These are phyloP conservation scores for Patella pellucida DNA, from an alignment of 2,888 invertebrate species.

Conservation along the genomic window DNA sequence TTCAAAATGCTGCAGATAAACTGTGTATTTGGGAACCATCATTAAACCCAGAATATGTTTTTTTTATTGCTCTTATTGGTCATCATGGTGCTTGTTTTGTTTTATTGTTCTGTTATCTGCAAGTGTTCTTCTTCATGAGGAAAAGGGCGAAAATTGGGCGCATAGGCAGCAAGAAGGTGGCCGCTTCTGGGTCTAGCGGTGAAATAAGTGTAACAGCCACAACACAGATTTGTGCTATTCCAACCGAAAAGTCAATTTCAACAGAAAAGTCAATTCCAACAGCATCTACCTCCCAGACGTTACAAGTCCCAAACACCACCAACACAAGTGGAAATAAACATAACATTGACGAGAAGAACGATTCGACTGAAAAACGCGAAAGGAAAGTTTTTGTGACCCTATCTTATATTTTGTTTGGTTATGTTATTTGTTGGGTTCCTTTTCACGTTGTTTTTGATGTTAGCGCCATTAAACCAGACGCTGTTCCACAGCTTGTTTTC, in stretches of 20 bases:
- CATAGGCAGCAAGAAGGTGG: background rate
- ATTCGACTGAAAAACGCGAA: constrained; percentile 21
- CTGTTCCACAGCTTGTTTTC: constrained; percentile 43
- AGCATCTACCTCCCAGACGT: too few relatives aligned
- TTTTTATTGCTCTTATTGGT: constrained; percentile 60
- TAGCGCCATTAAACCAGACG: constrained; percentile 40
- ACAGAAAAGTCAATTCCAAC: too few relatives aligned
- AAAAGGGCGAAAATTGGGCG: constrained; percentile 30
- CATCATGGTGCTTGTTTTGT: constrained; percentile 60
- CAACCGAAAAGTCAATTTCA: background rate
- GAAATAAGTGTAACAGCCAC: background rate
- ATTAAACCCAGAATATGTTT: constrained; percentile 60
- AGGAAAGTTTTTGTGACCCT: constrained; percentile 48
- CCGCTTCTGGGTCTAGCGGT: background rate
- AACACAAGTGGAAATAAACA: background rate
- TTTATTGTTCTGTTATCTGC: constrained; percentile 57
- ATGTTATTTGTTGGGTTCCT: constrained; percentile 56
- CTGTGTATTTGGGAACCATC: constrained; percentile 63
- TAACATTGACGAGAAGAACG: background rate
- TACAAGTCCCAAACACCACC: background rate
- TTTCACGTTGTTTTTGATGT: constrained; percentile 59
- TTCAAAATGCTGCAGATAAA: constrained; percentile 43
- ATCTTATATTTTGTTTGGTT: constrained; percentile 53
- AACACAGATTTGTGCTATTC: background rate
- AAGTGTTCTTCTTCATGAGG: constrained; percentile 51